phyloP scores from a whole-genome alignment of 92 coral and sea anemone genomes.

The Zoanthus sansibaricus region DNA sequence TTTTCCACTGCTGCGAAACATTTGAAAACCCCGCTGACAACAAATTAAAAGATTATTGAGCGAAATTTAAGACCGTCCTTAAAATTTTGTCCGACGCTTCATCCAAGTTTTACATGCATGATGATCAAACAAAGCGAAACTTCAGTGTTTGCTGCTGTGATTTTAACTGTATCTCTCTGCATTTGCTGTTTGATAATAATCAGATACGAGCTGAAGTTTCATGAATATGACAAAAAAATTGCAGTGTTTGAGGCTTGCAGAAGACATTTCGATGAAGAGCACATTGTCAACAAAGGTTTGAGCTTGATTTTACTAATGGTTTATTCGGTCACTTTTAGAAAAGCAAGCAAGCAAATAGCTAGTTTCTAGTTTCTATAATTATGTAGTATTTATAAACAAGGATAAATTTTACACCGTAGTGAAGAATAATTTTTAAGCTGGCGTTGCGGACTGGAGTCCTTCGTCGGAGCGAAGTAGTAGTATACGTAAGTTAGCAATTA shows the following conservation, averaged over 20 bases:
- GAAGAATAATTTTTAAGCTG: too few species aligned
- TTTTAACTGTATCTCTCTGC: slow-evolving; percentile 6
- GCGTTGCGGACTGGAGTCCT: too few species aligned
- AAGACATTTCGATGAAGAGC: background rate
- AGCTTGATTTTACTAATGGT: background rate
- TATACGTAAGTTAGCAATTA: too few species aligned
- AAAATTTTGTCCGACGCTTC: background rate
- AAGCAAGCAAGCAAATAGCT: background rate
- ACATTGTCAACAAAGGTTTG: slow-evolving; percentile 15
- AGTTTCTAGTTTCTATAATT: too few species aligned
- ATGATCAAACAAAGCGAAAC: background rate
- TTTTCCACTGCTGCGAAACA: background rate
- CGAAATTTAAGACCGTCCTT: background rate
- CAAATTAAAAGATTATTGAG: background rate
- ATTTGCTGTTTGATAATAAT: background rate
- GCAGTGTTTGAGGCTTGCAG: background rate
- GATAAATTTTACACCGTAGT: too few species aligned
- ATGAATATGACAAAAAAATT: background rate
- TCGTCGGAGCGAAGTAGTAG: too few species aligned
- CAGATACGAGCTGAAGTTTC: slow-evolving; percentile 22
- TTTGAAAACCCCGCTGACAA: background rate
- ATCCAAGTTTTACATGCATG: background rate
- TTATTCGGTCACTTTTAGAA: too few species aligned
- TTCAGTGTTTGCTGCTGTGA: background rate
- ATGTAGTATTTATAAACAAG: too few species aligned